Evolutionary conservation across 2,797 vertebrate species (phyloP).

Genomic region (Pangasius djambal): DNA sequence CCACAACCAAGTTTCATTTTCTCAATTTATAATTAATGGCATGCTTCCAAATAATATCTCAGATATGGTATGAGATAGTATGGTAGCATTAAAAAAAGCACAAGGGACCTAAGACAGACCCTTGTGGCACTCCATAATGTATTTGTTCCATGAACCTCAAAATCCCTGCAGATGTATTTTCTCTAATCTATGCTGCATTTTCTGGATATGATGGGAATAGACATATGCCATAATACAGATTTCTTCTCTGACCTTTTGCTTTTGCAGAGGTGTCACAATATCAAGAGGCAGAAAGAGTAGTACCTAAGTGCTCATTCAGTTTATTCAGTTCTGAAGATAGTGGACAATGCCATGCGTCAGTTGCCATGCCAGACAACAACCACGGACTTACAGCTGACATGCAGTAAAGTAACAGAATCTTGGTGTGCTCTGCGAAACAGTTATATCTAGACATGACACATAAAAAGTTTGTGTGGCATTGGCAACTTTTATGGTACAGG

Average conservation of each 20-base stretch:
- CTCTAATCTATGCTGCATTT: background rate
- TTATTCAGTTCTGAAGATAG: background rate
- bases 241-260: background rate
- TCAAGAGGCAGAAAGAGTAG: background rate
- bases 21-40: background rate
- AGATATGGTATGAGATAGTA: background rate
- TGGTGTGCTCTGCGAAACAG: background rate
- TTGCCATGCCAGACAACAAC: background rate
- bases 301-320: background rate
- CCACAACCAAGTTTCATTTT: background rate
- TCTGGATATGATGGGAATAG: background rate
- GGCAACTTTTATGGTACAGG: background rate
- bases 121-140: background rate
- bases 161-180: background rate
- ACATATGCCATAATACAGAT: background rate
- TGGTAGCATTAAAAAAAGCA: background rate
- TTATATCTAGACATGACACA: background rate
- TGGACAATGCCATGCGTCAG: background rate
- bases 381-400: background rate
- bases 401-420: conserved; percentile 16
- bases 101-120: background rate
- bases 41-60: background rate
- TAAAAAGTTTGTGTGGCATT: background rate
- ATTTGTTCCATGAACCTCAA: background rate
- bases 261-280: background rate